Evolutionary conservation across 2,113 vertebrate species (phyloP).

Genomic region (Bos taurus): ARS-UCD2.0 NC_037334.1:2336501-2337000

Average conservation of each 20-base stretch:
- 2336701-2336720: background rate
- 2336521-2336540: background rate
- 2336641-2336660: background rate
- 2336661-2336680: background rate
- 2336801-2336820: background rate
- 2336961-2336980: conserved; percentile 69
- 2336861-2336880: conserved; percentile 69
- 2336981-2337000: conserved; percentile 65
- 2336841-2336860: conserved; percentile 64
- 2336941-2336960: conserved; percentile 66
- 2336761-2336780: background rate
- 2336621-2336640: background rate
- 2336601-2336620: background rate
- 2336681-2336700: background rate
- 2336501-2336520: background rate
- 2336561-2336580: background rate
- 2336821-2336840: conserved; percentile 10
- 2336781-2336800: background rate
- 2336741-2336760: background rate
- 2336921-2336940: conserved; percentile 74
- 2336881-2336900: conserved; percentile 68
- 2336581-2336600: background rate
- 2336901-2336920: conserved; percentile 65
- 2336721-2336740: conserved; percentile 18
- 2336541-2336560: background rate